Evolutionary conservation across 2,797 vertebrate genomes (phyloP).

Genomic region (Tenualosa thibaudeaui): DNA sequence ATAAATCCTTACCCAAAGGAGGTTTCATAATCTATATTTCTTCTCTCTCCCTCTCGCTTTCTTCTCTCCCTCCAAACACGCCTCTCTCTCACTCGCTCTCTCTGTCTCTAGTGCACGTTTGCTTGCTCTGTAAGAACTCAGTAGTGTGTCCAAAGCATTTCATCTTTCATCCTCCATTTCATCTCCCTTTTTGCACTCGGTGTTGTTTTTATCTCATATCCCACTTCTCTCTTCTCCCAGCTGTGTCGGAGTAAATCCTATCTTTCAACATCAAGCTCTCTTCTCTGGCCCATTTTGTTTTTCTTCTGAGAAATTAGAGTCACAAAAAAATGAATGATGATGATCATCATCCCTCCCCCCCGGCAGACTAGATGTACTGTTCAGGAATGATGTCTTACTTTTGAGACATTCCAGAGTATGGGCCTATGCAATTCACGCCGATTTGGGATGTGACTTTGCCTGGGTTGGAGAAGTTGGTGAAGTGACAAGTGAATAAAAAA

Average conservation of each 20-base stretch:
- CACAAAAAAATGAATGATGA: neutral
- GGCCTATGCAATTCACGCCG: neutral
- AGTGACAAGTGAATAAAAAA: neutral
- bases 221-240: conserved; percentile 2
- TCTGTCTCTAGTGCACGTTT: neutral
- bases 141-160: conserved; percentile 16
- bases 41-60: conserved; percentile 7
- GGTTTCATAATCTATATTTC: neutral
- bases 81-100: neutral
- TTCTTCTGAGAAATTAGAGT: conserved; percentile 10
- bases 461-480: neutral
- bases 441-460: neutral
- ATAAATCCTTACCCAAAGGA: conserved; percentile 20
- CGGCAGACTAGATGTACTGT: neutral
- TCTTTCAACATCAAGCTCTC: conserved; percentile 23
- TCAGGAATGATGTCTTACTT: conserved; percentile 11
- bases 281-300: neutral
- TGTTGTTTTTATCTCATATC: neutral
- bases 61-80: neutral
- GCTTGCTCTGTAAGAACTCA: neutral
- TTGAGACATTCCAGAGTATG: neutral
- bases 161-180: conserved; percentile 12
- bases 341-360: neutral
- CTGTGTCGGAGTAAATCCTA: conserved; percentile 5
- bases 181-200: neutral